Evolutionary conservation across 2,797 vertebrate genomes (phyloP), one percentile per base, ranked within the genome.

Genomic region (Oryzias sinensis): DNA sequence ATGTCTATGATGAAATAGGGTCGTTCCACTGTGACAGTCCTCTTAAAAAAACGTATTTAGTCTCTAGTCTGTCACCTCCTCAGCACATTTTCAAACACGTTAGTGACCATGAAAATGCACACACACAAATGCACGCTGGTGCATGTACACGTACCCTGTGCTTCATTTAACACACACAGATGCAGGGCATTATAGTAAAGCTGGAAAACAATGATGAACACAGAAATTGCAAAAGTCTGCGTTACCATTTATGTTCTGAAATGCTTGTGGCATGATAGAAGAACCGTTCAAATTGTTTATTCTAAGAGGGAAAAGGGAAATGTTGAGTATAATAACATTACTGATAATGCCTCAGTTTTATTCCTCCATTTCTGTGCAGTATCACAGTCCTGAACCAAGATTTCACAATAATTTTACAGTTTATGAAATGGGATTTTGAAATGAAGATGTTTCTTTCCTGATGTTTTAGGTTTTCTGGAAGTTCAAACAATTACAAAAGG

Each of bases 1-100:
- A 90, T 90, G 90, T 70, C 63, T 11, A 87, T 90, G 91, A 90
- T 90, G 90, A 92, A 90, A 93, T 92, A 91, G 91, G 80, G 75
- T 89, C 72, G 70, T 92, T 93, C 93, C 92, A 37, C 33, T 37
- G 33, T 9, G 33, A 37, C 33, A 37, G 9, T 37, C 91, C 82
- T 89, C 90, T 89, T 59, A 53, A 52, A 40, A 70, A 68, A 62
- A 27, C 76, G 80, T 84, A 72, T 65, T 68, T 52, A 61, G 77
- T 70, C 56, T 77, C 83, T 68, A 70, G 82, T 85, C 81, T 84
- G 83, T 73, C 73, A 77, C 71, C 75, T 85, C 66, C 61, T 74
- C 51, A 62, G 70, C 65, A 54, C 73, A 77, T 63, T 72, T 81
- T 86, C 61, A 68, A 77, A 76, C 40, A 68, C 70, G 66, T 60